Conservation (phyloP, 2,797 vertebrate genomes). For the Sciurus vulgaris region DNA sequence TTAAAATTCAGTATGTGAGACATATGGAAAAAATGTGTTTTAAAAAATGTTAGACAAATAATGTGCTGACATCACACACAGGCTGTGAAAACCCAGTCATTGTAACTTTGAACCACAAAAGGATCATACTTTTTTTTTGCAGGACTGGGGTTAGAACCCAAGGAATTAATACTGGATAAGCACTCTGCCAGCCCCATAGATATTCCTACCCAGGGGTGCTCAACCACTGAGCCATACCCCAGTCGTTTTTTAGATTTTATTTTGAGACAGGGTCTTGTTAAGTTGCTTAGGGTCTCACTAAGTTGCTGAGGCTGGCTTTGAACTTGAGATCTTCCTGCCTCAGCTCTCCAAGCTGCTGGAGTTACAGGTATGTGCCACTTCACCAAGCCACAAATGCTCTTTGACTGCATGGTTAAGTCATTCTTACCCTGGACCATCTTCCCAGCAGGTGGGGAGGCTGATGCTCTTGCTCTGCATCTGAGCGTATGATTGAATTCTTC, state of each 20-base stretch:
- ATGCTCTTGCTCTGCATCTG: constrained; percentile 76
- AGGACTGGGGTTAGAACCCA: not conserved
- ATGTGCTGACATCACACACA: not conserved
- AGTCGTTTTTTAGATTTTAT: too few species aligned
- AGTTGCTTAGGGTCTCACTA: too few species aligned
- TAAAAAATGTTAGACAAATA: not conserved
- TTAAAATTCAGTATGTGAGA: not conserved
- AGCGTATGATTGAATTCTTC: constrained; percentile 88
- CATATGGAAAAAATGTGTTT: not conserved
- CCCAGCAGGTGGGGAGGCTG: constrained; percentile 56
- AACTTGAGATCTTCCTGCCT: too few species aligned
- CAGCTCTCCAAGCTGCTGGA: too few species aligned
- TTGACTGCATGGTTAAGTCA: not conserved
- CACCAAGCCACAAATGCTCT: not conserved
- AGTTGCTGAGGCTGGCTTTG: too few species aligned
- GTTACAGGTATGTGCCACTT: too few species aligned
- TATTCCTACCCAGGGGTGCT: too few species aligned
- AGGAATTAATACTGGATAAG: not conserved
- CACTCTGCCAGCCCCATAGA: not conserved
- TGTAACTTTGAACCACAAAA: not conserved
- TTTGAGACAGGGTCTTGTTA: too few species aligned
- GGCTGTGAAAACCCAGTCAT: not conserved
- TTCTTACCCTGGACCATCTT: constrained; percentile 80
- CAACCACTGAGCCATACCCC: too few species aligned
- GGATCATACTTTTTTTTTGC: not conserved